Conservation (phyloP, 2,113 vertebrate genomes). For the western clawed frog (Xenopus tropicalis) region UCB_Xtro_10.0 CM004443.2:33151001-33151500, state of each 20-base stretch:
- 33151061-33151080: slow-evolving; percentile 88
- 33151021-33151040: slow-evolving; percentile 56
- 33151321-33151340: slow-evolving; percentile 38
- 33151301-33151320: slow-evolving; percentile 40
- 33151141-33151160: slow-evolving; percentile 87
- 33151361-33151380: slow-evolving; percentile 38
- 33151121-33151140: slow-evolving; percentile 81
- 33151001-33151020: slow-evolving; percentile 52
- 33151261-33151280: slow-evolving; percentile 62
- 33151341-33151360: slow-evolving; percentile 26
- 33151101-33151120: slow-evolving; percentile 96
- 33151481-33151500: too few relatives aligned
- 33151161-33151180: slow-evolving; percentile 72
- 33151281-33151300: slow-evolving; percentile 56
- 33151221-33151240: slow-evolving; percentile 73
- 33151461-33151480: too few relatives aligned
- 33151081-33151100: slow-evolving; percentile 92
- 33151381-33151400: slow-evolving; percentile 32
- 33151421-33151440: background rate
- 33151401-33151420: slow-evolving; percentile 32
- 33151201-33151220: slow-evolving; percentile 68
- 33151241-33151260: slow-evolving; percentile 51
- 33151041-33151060: slow-evolving; percentile 65
- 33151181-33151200: slow-evolving; percentile 67
- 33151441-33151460: too few relatives aligned